Evolutionary conservation across 2,888 invertebrate genomes (phyloP), one percentile per base, ranked within the genome.

Genomic region (Agelastica alni): DNA sequence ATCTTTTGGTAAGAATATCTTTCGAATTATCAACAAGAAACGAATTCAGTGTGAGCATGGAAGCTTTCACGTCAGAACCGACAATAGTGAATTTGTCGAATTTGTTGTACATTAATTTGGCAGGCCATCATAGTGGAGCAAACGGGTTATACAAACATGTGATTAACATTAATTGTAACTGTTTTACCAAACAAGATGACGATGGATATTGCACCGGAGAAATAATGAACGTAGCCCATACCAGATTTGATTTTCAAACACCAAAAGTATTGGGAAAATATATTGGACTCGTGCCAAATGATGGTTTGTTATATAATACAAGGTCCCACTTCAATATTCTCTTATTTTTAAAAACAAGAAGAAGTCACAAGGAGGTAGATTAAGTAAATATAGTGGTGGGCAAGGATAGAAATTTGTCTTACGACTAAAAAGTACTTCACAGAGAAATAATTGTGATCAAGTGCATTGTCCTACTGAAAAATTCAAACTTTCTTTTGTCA

Each of bases 81-180:
- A 95, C 95, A 0, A 85, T 91, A 1, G 78, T 96, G 55, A 94
- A 93, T 74, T 77, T 97, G 47, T 91, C 93, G 44, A 91, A 89
- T 74, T 86, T 93, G 64, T 83, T 88, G 0, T 96, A 89, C 74
- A 95, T 96, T 75, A 97, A 97, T 77, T 80, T 97, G 31, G 91
- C 87, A 30, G 96, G 95, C 7, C 92, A 95, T 77, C 88, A 89
- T 32, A 69, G 83, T 2, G 90, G 89, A 1, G 72, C 80, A 0
- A 79, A 81, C 2, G 81, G 82, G 45, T 72, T 90, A 55, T 81
- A 83, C 61, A 85, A 86, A 10, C 91, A 92, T 71, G 78, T 81
- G 16, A 75, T 92, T n/a, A 81, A 81, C 4, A 80, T 95, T 30
- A 88, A 88, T 69, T 89, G 91, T 2, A 88, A 91, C 71, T 84